Base-by-base conservation (phyloP, 2,797 vertebrate species). In the Spinibarbus caldwelli region DNA sequence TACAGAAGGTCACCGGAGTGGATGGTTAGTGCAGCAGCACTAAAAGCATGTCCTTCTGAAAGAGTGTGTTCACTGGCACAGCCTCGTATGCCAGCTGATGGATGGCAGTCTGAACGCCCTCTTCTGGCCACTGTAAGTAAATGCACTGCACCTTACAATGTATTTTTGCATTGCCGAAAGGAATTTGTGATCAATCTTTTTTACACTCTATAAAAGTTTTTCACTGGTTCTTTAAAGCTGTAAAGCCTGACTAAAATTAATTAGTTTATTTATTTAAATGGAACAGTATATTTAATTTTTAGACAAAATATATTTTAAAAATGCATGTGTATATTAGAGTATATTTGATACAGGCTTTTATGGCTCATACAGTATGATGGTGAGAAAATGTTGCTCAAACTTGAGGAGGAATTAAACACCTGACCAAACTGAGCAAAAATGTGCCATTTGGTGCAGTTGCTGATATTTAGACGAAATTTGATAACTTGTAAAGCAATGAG, bases 71-170 rank as follows among this genome's bases (percentile, higher is more conserved):
- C 36, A 5, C 91, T 95, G 34, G 94, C 94, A 76, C 83, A 68
- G 17, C 93, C 94, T 19, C 91, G 91, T 5, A 4, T 6, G 0
- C 90, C 90, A 59, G 88, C 84, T 1, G 84, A 29, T 5, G 93
- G 83, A 59, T 95, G 95, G n/a, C n/a, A n/a, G n/a, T n/a, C n/a
- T n/a, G n/a, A n/a, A n/a, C n/a, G n/a, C n/a, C n/a, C n/a, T n/a
- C n/a, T n/a, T n/a, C n/a, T n/a, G n/a, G n/a, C n/a, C 8, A 86
- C 90, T 36, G 95, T 96, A 85, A 94, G 94, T 82, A 78, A 41
- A 52, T 41, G 29, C 36, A 38, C n/a, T 62, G 21, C 4, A 41
- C 43, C 6, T 34, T 17, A 15, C 10, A 15, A 31, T 52, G 36
- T 4, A 1, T 7, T 45, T 31, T 75, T 26, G 14, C 54, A 4